Conservation (phyloP, 64 coral and sea anemone genomes). For the Dendronephthya gigantea region DNA sequence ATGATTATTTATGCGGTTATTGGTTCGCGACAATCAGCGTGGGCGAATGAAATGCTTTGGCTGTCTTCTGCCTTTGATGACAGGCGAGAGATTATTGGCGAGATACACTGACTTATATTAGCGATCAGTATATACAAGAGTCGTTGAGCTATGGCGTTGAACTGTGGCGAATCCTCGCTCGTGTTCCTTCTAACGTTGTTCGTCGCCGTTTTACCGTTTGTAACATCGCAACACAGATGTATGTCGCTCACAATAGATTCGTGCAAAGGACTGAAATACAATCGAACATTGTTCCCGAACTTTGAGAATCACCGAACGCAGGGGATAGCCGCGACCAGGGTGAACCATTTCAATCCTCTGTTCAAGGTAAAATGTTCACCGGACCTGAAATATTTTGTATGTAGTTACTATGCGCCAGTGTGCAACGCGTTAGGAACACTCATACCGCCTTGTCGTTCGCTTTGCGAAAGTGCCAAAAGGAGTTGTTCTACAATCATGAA, state of each 20-base stretch:
- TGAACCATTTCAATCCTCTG: slow-evolving; percentile 28
- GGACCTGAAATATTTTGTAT: slow-evolving; percentile 43
- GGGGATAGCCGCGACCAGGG: neutral
- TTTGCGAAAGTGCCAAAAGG: slow-evolving; percentile 41
- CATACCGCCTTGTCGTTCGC: slow-evolving; percentile 31
- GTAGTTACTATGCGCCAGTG: slow-evolving; percentile 34
- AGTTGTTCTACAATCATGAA: slow-evolving; percentile 33
- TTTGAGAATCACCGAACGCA: slow-evolving; percentile 35
- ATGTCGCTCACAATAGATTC: slow-evolving; percentile 20
- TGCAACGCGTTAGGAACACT: neutral
- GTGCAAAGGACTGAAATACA: slow-evolving; percentile 41
- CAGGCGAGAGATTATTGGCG: neutral
- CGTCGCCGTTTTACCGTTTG: neutral
- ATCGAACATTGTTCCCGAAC: slow-evolving; percentile 43
- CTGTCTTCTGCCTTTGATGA: neutral
- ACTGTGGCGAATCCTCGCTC: neutral
- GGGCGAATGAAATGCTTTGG: neutral
- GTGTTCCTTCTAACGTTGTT: neutral
- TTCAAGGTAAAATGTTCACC: slow-evolving; percentile 39
- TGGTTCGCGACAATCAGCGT: neutral
- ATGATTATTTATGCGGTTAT: slow-evolving; percentile 10
- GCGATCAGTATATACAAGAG: neutral
- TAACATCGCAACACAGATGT: neutral
- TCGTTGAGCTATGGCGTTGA: neutral
- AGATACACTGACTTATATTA: neutral